Evolutionary conservation across 2,113 vertebrate genomes (phyloP).

Genomic region (Pelmatolapia mariae): DNA sequence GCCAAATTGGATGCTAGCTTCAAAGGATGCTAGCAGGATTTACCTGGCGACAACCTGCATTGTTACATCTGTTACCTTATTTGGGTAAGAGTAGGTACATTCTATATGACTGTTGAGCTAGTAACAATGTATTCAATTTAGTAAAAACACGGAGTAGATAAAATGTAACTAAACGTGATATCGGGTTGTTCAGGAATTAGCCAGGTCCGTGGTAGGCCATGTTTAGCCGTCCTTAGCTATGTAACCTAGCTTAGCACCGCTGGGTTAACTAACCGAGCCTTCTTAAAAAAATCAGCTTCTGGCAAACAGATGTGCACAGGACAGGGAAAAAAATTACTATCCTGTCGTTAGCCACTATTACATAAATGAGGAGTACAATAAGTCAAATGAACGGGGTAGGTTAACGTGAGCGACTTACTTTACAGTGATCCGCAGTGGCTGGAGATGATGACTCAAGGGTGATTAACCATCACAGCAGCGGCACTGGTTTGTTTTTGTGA

Average conservation of each 20-base stretch:
- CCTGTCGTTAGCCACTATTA: conserved; percentile 5
- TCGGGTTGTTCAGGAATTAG: background rate
- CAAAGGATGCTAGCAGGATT: background rate
- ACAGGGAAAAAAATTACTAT: background rate
- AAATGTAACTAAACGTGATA: background rate
- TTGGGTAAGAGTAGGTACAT: no score
- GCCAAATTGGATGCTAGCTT: conserved; percentile 10
- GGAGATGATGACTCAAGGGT: conserved; percentile 24
- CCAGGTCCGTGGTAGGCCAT: conserved; percentile 29
- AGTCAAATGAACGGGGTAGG: background rate
- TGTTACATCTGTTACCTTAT: background rate
- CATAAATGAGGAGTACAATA: background rate
- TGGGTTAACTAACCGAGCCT: conserved; percentile 8
- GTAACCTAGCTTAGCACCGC: conserved; percentile 19
- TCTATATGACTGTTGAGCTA: accelerated
- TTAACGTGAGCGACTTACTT: conserved; percentile 49
- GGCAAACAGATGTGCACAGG: conserved; percentile 31
- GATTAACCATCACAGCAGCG: conserved; percentile 25
- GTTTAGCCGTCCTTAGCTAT: conserved; percentile 16
- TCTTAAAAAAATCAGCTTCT: background rate
- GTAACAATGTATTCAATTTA: accelerated
- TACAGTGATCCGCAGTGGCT: conserved; percentile 39
- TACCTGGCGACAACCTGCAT: background rate
- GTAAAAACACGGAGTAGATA: accelerated
- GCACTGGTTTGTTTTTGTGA: conserved; percentile 18